Base-by-base conservation (phyloP, 1,140 invertebrate species). In the Aphaenogaster ashmeadi region DNA sequence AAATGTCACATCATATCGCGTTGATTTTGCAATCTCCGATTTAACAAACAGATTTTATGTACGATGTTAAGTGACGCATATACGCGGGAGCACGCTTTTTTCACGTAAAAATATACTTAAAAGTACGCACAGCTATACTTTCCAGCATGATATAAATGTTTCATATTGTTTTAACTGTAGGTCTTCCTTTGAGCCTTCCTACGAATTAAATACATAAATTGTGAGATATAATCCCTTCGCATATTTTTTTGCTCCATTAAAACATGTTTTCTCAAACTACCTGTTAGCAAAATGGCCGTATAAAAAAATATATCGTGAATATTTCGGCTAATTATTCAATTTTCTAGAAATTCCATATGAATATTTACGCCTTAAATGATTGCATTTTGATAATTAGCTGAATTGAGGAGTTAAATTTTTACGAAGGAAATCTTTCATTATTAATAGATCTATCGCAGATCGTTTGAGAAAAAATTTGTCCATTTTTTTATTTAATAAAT, bases 51-150 rank as follows among this genome's bases (percentile, higher is more conserved):
- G 4, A 58, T 38, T 41, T 69, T 41, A 21, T 44, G 18, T 21
- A 33, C 3, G 60, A 78, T 41, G 64, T 78, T n/a, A 85, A 66
- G 18, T 44, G 36, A 21, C 8, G 44, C n/a, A 33, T 15, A 60
- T 50, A 38, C 18, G 27, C 36, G 50, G 11, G 44, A 33, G 21
- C 56, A 47, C 8, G 41, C 50, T 64, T 36, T 85, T 2, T 79
- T 67, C n/a, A 27, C 52, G 41, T 89, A 83, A 60, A 69, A 78
- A 86, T 78, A 58, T 77, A 64, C 13, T 52, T 66, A 85, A 60
- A 54, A 52, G 44, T 79, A 79, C 33, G 18, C 33, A 64, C 71
- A 21, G 9, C 50, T 78, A 78, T 86, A 79, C 58, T 77, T 86
- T 86, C 58, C 60, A 79, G 47, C 41, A 15, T 0, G 41, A 56